Base-by-base conservation (phyloP, 2,113 vertebrate genomes). In the Penelope pileata region DNA sequence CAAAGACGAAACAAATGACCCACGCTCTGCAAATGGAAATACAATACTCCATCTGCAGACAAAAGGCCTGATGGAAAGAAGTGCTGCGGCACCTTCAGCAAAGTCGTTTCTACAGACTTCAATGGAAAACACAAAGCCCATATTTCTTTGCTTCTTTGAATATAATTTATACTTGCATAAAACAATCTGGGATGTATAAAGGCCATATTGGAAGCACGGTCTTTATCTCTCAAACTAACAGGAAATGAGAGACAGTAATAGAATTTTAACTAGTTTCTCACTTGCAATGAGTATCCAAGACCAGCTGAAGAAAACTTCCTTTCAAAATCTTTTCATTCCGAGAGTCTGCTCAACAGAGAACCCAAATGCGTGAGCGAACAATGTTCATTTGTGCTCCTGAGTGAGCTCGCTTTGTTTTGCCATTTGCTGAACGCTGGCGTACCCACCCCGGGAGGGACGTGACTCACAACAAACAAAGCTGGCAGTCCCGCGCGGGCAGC, bases 211-310 rank as follows among this genome's bases (percentile, higher is more conserved):
- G 69, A 92, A 89, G 81, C 19, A 27, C 5, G 7, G 75, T 69
- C 74, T 94, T 84, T 95, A 87, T 79, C 81, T 92, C 69, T 30
- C 45, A 51, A 75, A 64, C 82, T 79, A 85, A 48, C 89, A 94
- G 95, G 94, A 96, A 94, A 93, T 94, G 91, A 96, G 93, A 94
- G 94, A 23, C 86, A 91, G 50, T 80, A 91, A 84, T 5, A 86
- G n/a, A 77, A 89, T 54, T 89, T 77, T 63, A 92, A 94, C 77
- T 59, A 23, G 56, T 82, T 94, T 95, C 91, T 76, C 94, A 86
- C 86, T 97, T 87, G 82, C 10, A 3, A 7, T 10, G 66, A 75
- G 30, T 34, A 83, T 43, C 73, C 83, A 59, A 47, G 12, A 5
- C 51, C 50, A 3, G 0, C 9, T 0, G 10, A 79, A 89, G 62